phyloP scores from a whole-genome alignment of 2,113 vertebrate species.

The Ia io region DNA sequence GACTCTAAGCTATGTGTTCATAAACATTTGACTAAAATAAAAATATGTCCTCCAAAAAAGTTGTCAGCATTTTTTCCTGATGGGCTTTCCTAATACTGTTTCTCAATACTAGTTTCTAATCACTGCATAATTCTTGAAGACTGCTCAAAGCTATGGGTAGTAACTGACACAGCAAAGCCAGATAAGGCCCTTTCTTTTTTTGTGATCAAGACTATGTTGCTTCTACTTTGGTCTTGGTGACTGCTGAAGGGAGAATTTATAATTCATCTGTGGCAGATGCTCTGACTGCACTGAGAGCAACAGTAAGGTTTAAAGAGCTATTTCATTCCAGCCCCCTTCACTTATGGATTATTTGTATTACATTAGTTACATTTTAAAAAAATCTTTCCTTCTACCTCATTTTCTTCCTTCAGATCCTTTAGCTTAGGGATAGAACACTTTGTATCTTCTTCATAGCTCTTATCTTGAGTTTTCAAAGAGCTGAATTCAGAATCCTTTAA shows the following conservation, averaged over 20 bases:
- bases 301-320: not conserved
- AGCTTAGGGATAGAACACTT: slow-evolving; percentile 13
- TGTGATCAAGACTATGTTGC: not conserved
- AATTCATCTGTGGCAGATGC: not conserved
- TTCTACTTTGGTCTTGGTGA: not conserved
- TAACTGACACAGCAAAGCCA: not conserved
- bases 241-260: not conserved
- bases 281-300: not conserved
- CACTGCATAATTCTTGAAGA: not conserved
- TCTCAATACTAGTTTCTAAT: not conserved
- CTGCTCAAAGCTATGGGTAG: not conserved
- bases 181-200: not conserved
- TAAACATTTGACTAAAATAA: slow-evolving; percentile 16
- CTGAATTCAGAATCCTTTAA: slow-evolving; percentile 47
- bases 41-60: not conserved
- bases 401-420: slow-evolving; percentile 50
- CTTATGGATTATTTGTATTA: not conserved
- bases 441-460: slow-evolving; percentile 25
- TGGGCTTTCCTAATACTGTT: not conserved
- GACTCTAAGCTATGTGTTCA: not conserved
- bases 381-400: slow-evolving; percentile 45
- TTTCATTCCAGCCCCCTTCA: not conserved
- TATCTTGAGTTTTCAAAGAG: slow-evolving; percentile 43
- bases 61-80: not conserved
- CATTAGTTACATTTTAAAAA: not conserved